Conservation (phyloP, 2,888 invertebrate genomes). For the Phragmatobia fuliginosa region DNA sequence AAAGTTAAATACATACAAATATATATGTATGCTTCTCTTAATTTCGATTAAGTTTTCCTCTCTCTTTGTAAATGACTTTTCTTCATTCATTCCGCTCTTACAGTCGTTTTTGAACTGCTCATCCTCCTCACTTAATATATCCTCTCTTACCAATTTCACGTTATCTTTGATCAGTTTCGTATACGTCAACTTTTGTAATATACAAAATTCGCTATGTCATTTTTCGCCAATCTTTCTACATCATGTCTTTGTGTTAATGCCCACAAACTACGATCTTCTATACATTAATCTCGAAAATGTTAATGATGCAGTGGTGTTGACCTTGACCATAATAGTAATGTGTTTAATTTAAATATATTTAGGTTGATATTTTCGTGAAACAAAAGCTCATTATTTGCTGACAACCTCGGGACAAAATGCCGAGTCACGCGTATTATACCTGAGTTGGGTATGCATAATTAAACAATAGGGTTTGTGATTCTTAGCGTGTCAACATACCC, state of each 20-base stretch:
- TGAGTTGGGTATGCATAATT: conserved; percentile 26
- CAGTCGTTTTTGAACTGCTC: neutral
- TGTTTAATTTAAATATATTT: conserved; percentile 20
- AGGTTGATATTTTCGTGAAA: conserved; percentile 18
- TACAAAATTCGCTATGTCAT: neutral
- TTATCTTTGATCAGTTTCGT: neutral
- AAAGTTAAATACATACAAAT: neutral
- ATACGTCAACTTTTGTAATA: neutral
- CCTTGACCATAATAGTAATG: conserved; percentile 12
- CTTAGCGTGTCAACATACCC: conserved; percentile 2
- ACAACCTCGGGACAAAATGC: conserved; percentile 22
- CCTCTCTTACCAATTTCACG: neutral
- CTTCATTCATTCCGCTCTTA: neutral
- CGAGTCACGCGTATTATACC: conserved; percentile 25
- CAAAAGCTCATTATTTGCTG: conserved; percentile 23
- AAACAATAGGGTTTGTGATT: conserved; percentile 13
- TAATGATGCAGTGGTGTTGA: neutral
- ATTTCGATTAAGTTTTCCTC: too few relatives aligned
- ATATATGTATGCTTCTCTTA: too few relatives aligned
- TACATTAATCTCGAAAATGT: neutral
- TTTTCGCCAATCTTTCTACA: neutral
- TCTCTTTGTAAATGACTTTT: neutral
- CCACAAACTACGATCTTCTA: neutral
- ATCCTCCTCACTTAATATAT: neutral
- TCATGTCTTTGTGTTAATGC: neutral